Percentiles rank a stretch among this genome's conserved stretches.
Conservation (phyloP, 2,113 vertebrate species). For the Bubo scandiacus region DNA sequence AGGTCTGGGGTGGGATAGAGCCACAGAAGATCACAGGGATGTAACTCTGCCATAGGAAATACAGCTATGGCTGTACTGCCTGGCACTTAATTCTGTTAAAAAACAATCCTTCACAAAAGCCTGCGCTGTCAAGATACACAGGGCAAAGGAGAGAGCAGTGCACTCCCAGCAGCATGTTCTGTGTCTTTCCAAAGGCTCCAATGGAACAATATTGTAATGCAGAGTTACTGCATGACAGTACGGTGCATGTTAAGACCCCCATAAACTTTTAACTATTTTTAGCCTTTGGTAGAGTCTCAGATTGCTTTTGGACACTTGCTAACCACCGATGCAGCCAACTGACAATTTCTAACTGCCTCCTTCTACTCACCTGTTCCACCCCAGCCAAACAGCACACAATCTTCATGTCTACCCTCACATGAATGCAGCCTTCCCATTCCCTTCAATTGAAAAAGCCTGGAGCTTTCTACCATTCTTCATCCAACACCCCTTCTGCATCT, state of each 20-base stretch:
- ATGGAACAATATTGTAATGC: background rate
- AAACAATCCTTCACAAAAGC: background rate
- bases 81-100: background rate
- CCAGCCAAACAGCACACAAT: rapidly evolving
- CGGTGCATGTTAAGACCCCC: background rate
- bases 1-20: background rate
- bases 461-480: background rate
- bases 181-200: background rate
- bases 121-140: background rate
- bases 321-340: background rate
- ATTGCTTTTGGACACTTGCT: background rate
- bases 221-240: background rate
- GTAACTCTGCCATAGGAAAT: background rate
- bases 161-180: background rate
- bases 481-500: background rate
- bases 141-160: background rate
- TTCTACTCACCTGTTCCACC: background rate
- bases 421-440: background rate
- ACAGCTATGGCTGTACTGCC: background rate
- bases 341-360: background rate
- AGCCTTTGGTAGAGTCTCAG: background rate
- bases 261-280: background rate
- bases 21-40: background rate
- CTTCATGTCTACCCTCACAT: background rate
- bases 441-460: background rate